Evolutionary conservation across 2,888 invertebrate species (phyloP).

Genomic region (Chironomus riparius): DNA sequence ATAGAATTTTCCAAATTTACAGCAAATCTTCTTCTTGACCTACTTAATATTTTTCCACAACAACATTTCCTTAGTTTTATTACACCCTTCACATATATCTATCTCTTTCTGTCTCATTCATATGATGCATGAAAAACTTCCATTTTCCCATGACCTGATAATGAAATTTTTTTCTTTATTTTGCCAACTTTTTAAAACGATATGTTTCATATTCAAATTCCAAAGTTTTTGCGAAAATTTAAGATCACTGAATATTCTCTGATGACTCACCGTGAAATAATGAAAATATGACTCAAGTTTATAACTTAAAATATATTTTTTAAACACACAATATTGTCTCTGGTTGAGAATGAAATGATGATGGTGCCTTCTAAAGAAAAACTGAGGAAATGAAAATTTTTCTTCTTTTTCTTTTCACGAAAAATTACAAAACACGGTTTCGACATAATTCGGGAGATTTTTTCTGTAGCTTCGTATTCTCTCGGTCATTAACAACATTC

Average conservation of each 20-base stretch:
- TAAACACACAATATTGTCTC: neutral
- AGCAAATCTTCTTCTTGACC: constrained; percentile 14
- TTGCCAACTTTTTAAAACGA: no score
- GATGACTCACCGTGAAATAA: constrained; percentile 8
- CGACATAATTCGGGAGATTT: constrained; percentile 14
- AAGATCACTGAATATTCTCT: neutral
- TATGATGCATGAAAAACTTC: neutral
- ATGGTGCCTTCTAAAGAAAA: constrained; percentile 15
- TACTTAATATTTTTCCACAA: constrained; percentile 22
- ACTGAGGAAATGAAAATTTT: constrained; percentile 14
- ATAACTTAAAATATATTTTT: neutral
- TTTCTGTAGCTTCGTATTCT: constrained; percentile 7
- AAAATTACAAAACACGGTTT: neutral
- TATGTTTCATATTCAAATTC: no score
- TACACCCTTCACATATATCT: neutral
- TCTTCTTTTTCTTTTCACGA: constrained; percentile 2
- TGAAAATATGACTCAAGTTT: neutral
- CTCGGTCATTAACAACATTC: constrained; percentile 2
- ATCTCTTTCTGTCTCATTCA: neutral
- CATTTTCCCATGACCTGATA: neutral
- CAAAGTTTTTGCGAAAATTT: no score
- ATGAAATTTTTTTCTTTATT: neutral
- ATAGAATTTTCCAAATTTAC: neutral
- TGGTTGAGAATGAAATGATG: neutral
- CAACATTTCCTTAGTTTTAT: constrained; percentile 1